phyloP scores from a whole-genome alignment of 2,888 invertebrate species.

The Escarpia spicata region DNA sequence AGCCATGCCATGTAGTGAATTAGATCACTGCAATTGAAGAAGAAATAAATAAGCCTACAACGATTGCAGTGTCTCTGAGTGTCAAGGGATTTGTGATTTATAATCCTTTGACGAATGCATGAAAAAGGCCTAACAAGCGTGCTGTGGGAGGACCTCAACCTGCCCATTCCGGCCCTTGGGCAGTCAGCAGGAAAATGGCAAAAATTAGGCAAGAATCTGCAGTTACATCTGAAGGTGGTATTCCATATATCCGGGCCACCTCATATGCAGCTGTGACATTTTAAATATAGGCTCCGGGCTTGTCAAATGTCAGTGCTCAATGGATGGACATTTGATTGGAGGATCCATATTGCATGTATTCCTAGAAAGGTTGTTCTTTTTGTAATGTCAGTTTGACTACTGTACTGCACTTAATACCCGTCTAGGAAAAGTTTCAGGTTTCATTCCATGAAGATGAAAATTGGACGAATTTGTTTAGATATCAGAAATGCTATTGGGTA shows the following conservation, averaged over 20 bases:
- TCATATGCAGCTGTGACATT: not conserved
- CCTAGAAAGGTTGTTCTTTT: not conserved
- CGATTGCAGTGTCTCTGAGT: not conserved
- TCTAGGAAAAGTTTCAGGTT: not conserved
- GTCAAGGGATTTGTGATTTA: not conserved
- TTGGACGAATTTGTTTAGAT: not conserved
- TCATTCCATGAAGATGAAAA: not conserved
- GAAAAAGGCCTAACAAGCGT: not conserved
- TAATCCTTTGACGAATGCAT: not conserved
- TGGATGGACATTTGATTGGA: not conserved
- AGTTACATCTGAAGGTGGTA: not conserved
- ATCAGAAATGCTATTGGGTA: not conserved
- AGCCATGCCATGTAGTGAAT: not conserved
- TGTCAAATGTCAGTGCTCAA: not conserved
- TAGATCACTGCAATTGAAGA: not conserved
- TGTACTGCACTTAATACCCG: no score
- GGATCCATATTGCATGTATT: not conserved
- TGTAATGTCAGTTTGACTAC: not conserved
- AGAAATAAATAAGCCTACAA: not conserved
- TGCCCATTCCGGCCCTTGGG: not conserved
- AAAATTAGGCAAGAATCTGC: not conserved
- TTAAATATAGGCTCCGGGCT: not conserved
- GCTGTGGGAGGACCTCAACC: not conserved
- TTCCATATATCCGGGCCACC: not conserved
- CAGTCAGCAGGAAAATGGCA: not conserved